Percentiles rank a stretch among this genome's conserved stretches.
These are phyloP conservation scores for Cecropterus lyciades DNA, from an alignment of 1,140 invertebrate species.

Conservation along the genomic window DNA sequence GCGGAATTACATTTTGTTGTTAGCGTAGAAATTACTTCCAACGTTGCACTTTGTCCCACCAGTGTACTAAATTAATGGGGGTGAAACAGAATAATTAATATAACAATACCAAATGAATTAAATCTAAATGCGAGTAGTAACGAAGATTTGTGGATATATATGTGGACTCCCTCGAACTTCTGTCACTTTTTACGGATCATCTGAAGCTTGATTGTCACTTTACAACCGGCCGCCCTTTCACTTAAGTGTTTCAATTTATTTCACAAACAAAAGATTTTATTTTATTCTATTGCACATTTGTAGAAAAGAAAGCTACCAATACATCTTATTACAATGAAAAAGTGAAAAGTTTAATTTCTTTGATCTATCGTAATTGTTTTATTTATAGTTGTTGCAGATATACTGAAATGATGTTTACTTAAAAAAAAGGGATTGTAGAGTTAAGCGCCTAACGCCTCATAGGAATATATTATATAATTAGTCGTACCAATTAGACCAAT, in stretches of 20 bases:
- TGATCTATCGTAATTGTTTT: no score
- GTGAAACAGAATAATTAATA: no score
- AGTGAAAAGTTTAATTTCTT: neutral
- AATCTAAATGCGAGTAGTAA: neutral
- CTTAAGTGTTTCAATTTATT: conserved; percentile 15
- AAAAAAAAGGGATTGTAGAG: no score
- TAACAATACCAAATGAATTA: neutral
- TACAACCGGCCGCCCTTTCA: conserved; percentile 7
- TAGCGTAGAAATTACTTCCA: no score
- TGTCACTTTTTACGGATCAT: conserved; percentile 19
- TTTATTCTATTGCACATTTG: neutral
- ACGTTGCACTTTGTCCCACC: no score
- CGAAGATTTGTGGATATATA: neutral
- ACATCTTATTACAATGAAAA: neutral
- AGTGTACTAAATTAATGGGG: no score
- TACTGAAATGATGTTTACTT: no score
- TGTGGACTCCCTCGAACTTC: conserved; percentile 10
- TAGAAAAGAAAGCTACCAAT: neutral
- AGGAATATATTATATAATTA: no score
- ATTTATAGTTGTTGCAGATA: no score
- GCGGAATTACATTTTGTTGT: no score
- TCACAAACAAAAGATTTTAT: conserved; percentile 12
- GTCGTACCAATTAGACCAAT: no score
- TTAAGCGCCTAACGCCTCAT: no score
- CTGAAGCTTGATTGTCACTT: conserved; percentile 26